Percentiles rank a stretch among this genome's conserved stretches.
Conservation (phyloP, 2,113 vertebrate species). For the Zosterops hypoxanthus region DNA sequence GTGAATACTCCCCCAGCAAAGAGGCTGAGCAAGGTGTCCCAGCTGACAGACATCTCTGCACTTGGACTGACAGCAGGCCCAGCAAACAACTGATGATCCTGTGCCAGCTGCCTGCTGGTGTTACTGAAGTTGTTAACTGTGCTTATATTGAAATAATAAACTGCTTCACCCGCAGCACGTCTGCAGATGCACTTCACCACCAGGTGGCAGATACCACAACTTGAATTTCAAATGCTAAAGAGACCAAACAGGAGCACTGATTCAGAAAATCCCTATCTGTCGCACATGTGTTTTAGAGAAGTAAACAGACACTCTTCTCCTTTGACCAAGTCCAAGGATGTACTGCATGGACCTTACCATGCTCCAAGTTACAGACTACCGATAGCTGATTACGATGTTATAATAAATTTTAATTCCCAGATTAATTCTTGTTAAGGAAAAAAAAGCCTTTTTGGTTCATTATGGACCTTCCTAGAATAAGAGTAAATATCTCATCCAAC, state of each 20-base stretch:
- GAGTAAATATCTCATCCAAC: not conserved
- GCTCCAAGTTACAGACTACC: not conserved
- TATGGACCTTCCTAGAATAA: not conserved
- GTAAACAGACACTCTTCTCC: not conserved
- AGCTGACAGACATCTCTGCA: not conserved
- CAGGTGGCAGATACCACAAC: not conserved
- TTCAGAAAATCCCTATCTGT: not conserved
- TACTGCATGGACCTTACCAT: not conserved
- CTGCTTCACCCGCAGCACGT: not conserved
- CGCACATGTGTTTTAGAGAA: rapidly evolving
- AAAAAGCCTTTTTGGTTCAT: not conserved
- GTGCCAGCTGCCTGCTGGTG: not conserved
- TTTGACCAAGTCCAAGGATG: not conserved
- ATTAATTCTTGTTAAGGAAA: not conserved
- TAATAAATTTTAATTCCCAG: not conserved
- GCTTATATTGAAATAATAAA: not conserved
- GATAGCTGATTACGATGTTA: not conserved
- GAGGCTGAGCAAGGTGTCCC: not conserved
- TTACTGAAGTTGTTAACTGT: not conserved
- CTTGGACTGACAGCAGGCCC: not conserved
- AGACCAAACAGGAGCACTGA: not conserved
- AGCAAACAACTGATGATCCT: not conserved
- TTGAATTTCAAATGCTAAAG: not conserved
- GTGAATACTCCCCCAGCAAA: not conserved
- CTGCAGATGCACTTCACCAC: not conserved